phyloP scores from a whole-genome alignment of 2,888 invertebrate genomes.

The Liodrosophila aerea region DNA sequence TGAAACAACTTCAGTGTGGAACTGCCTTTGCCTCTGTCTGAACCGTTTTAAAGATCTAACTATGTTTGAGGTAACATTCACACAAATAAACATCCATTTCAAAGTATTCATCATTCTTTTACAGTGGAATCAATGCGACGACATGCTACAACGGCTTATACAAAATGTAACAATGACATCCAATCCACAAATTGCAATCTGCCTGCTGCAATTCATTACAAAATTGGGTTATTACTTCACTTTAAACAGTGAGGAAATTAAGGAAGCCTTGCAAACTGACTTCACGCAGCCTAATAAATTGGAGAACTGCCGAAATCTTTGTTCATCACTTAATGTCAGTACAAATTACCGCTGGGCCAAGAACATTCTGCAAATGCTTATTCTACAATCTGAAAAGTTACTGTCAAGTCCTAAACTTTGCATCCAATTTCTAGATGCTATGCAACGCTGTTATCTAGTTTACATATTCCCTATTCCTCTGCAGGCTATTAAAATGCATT shows the following conservation, averaged over 20 bases:
- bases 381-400: constrained; percentile 75
- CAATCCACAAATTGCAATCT: constrained; percentile 55
- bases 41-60: constrained; percentile 69
- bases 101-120: neutral
- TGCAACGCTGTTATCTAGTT: constrained; percentile 77
- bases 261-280: constrained; percentile 42
- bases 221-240: constrained; percentile 69
- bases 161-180: constrained; percentile 72
- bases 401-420: constrained; percentile 59
- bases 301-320: constrained; percentile 50
- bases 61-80: constrained; percentile 56
- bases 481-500: constrained; percentile 63
- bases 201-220: constrained; percentile 68
- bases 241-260: constrained; percentile 65
- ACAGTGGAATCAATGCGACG: constrained; percentile 80
- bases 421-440: constrained; percentile 56
- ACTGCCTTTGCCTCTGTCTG: constrained; percentile 77
- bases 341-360: constrained; percentile 80
- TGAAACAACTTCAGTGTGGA: constrained; percentile 68
- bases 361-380: constrained; percentile 73
- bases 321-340: constrained; percentile 59
- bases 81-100: neutral
- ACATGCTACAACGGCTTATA: constrained; percentile 78
- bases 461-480: constrained; percentile 72
- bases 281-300: constrained; percentile 31